A percentile compares a stretch with the other conserved stretches of the same genome.
phyloP scores from a whole-genome alignment of 2,888 invertebrate species.

The Dyspetes luteomarginatus region DNA sequence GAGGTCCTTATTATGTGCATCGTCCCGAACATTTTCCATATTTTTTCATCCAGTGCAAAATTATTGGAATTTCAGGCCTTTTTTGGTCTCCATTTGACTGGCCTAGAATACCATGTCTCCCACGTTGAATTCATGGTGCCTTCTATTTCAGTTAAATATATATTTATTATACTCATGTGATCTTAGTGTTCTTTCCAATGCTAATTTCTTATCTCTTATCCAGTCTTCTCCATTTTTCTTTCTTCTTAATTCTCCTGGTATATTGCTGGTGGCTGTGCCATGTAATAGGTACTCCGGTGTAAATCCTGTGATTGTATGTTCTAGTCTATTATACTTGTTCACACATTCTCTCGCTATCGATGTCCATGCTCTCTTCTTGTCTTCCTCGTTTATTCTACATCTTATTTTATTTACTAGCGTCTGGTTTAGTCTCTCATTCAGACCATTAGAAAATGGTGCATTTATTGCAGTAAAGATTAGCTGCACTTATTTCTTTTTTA shows the following conservation, averaged over 20 bases:
- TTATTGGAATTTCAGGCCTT: too few relatives aligned
- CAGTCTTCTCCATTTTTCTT: slow-evolving; percentile 13
- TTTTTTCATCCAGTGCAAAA: too few relatives aligned
- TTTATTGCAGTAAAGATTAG: slow-evolving; percentile 3
- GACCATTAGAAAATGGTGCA: too few relatives aligned
- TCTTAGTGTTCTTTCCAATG: slow-evolving; percentile 20
- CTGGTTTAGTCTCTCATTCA: too few relatives aligned
- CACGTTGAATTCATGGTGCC: slow-evolving; percentile 69
- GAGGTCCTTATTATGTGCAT: too few relatives aligned
- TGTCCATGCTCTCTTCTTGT: background rate
- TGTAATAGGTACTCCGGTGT: slow-evolving; percentile 68
- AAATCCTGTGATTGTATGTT: slow-evolving; percentile 69
- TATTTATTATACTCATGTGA: slow-evolving; percentile 28
- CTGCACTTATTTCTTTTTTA: background rate
- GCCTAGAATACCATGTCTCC: slow-evolving; percentile 74
- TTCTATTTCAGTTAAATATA: slow-evolving; percentile 67
- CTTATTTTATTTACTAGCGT: background rate
- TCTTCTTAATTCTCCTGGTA: slow-evolving; percentile 26
- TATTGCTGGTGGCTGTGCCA: slow-evolving; percentile 52
- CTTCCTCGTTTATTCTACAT: background rate
- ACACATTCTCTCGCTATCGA: slow-evolving; percentile 69
- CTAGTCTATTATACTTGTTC: slow-evolving; percentile 70
- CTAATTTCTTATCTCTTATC: slow-evolving; percentile 21
- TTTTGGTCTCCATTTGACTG: too few relatives aligned
- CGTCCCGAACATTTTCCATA: too few relatives aligned